Evolutionary conservation across 2,888 invertebrate genomes (phyloP).

Genomic region (Drosophila hamatofila): DNA sequence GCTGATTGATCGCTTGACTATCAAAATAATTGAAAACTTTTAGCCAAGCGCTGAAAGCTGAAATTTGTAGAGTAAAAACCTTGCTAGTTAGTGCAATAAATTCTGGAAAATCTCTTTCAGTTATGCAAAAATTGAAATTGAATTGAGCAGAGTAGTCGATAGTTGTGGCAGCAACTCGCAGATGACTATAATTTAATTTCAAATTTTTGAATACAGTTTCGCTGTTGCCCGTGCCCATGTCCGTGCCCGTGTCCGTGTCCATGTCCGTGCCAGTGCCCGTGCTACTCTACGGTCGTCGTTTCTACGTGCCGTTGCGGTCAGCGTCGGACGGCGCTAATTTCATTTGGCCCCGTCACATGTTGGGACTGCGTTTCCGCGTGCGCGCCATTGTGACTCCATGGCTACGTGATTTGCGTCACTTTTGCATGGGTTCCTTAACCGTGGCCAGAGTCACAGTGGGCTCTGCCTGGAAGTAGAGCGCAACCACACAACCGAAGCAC

Average conservation of each 20-base stretch:
- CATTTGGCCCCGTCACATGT: conserved; percentile 69
- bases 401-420: conserved; percentile 75
- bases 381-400: conserved; percentile 42
- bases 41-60: neutral
- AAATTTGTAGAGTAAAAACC: neutral
- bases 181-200: conserved; percentile 37
- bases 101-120: neutral
- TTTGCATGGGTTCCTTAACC: conserved; percentile 38
- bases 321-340: conserved; percentile 65
- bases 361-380: conserved; percentile 36
- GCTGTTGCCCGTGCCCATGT: neutral
- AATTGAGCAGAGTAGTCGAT: conserved; percentile 5
- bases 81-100: neutral
- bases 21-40: neutral
- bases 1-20: neutral
- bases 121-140: neutral
- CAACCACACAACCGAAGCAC: conserved; percentile 13
- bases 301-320: conserved; percentile 67
- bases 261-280: conserved; percentile 20
- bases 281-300: neutral
- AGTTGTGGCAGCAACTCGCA: neutral
- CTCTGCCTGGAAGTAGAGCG: conserved; percentile 45
- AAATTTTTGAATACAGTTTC: conserved; percentile 46
- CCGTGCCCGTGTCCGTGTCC: conserved; percentile 45
- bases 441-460: neutral